Base-by-base conservation (phyloP, 1,140 invertebrate species). In the Lordiphosa collinella region DNA sequence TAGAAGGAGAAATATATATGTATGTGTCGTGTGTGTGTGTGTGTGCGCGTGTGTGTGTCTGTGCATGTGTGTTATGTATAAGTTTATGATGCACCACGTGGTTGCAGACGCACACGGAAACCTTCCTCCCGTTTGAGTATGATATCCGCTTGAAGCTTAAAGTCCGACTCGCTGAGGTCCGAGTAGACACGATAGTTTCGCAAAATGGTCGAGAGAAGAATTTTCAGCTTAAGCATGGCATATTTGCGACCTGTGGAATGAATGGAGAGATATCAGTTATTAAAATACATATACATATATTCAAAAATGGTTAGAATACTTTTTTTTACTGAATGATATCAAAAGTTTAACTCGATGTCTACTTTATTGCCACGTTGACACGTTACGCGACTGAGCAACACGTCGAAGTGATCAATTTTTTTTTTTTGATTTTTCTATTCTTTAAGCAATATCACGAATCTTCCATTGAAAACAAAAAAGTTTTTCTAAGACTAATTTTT, bases 151-250 rank as follows among this genome's bases (percentile, higher is more conserved):
- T 95, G 93, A 0, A 96, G 91, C 57, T 92, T 90, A 87, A 94
- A 95, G 55, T 96, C 93, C 16, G 92, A 89, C 58, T 95, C 92
- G 51, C 92, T 92, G 6, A 94, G 86, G 55, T 93, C 91, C 1
- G 94, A 94, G 9, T 89, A 89, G 12, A 95, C 90, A 41, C 92
- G 92, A 90, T 94, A 99, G 78, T 96, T 95, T 29, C 96, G 92
- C 44, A 98, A 90, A 25, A 98, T 93, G 11, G 95, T 96, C 0
- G 96, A 94, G 4, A 98, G 90, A 1, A 97, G 89, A n/a, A 96
- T 93, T 89, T 97, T 97, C 54, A 95, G 90, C 86, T 98, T 96
- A 40, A 96, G 90, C 90, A 96, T 92, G 1, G 96, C 96, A 89
- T 97, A 97, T 89, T 95, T 96, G 47, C 95, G 94, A 52, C 95